These are phyloP conservation scores for Nephrotoma guestfalica DNA, from an alignment of 2,888 invertebrate species.

Conservation along the genomic window DNA sequence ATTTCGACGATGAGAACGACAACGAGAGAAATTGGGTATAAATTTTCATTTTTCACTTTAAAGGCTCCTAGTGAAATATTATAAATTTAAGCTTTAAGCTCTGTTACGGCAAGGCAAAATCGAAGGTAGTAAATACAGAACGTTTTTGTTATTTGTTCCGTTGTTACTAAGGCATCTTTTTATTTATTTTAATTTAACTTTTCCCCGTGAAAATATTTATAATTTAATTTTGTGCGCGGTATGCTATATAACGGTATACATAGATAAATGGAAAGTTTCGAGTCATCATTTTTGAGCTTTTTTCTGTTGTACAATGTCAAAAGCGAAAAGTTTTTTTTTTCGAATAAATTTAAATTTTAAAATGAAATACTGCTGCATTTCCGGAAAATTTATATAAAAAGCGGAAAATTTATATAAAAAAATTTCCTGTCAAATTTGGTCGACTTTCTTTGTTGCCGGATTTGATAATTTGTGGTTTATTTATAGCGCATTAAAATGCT, in stretches of 20 bases:
- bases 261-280: neutral
- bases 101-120: neutral
- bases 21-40: neutral
- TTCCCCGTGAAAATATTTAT: neutral
- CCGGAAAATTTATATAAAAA: neutral
- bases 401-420: no score
- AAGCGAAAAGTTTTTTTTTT: neutral
- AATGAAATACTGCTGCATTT: neutral
- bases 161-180: neutral
- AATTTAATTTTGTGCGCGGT: neutral
- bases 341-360: neutral
- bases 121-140: neutral
- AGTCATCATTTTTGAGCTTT: neutral
- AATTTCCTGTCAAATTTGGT: neutral
- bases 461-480: neutral
- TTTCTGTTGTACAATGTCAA: neutral
- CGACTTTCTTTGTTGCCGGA: neutral
- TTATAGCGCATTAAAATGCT: neutral
- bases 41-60: neutral
- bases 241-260: neutral
- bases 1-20: neutral
- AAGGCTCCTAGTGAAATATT: neutral
- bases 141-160: neutral
- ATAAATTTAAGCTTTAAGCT: neutral
- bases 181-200: neutral